Evolutionary conservation across 2,113 vertebrate genomes (phyloP), one percentile per base, ranked within the genome.

Genomic region (Genyomyrus donnyi): DNA sequence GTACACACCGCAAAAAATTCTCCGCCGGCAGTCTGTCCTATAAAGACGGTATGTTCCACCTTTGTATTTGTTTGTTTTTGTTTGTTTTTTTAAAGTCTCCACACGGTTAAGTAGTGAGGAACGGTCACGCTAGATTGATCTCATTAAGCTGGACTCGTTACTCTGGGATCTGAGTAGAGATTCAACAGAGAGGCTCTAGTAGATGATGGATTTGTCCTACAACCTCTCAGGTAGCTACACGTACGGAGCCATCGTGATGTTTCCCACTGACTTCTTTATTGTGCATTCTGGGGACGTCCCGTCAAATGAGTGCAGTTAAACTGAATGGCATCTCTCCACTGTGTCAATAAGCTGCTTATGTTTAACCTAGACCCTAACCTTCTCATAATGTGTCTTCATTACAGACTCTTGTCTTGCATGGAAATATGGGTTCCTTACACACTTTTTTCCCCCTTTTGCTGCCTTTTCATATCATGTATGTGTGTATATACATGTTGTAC

Each of bases 1-100:
- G 97, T 94, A 98, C 97, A 95, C 97, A 99, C 91, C 98, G 98
- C 96, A 99, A 99, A 97, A 99, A 99, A 96, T 96, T 97, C 95
- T 97, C 97, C 93, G 96, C 96, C 90, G 95, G 97, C 96, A 97
- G 96, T 97, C 96, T 98, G 96, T 97, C 97, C 92, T 97, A 97
- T 97, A 99, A 98, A 98, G 98, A 99, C 96, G 98, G 98, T 99
- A 99, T 93, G 98, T 98, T 93, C 92, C 90, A 90, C 88, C 13
- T 35, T 15, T 70, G 9, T 27, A 80, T 80, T 17, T 80, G 35
- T 80, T 42, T 42, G 35, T 80, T 80, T 80, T 7, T 39, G 35
- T 80, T 80, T 80, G 91, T 87, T 90, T 70, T 70, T 11, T 84
- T 49, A 11, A 77, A 80, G 35, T 80, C 31, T 6, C 35, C 42